phyloP scores from a whole-genome alignment of 2,888 invertebrate genomes.

The Xestia rhomboidea region DNA sequence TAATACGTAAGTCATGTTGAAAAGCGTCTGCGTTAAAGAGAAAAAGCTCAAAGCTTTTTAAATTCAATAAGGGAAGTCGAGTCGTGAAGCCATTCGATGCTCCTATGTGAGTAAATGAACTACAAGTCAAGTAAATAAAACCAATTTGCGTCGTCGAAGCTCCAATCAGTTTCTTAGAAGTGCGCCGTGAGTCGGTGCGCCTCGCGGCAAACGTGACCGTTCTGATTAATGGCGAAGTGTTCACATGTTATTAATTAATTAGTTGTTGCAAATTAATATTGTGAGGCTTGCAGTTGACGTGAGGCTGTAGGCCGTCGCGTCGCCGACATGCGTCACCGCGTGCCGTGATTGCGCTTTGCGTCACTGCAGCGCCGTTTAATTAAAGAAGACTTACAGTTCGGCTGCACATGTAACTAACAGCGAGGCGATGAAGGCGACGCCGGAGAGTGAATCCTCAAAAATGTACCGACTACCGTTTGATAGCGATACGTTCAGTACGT shows the following conservation, averaged over 20 bases:
- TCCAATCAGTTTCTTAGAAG: conserved; percentile 63
- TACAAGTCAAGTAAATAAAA: conserved; percentile 67
- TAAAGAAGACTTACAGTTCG: conserved; percentile 83
- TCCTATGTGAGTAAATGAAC: conserved; percentile 65
- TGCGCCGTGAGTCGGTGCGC: conserved; percentile 51
- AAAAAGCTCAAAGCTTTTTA: conserved; percentile 45
- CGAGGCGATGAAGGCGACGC: conserved; percentile 56
- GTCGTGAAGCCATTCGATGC: conserved; percentile 56
- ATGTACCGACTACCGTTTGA: conserved; percentile 61
- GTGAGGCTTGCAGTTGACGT: conserved; percentile 86
- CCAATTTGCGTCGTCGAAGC: conserved; percentile 66
- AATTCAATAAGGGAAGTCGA: conserved; percentile 59
- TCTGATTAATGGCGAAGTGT: conserved; percentile 83
- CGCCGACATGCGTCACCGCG: conserved; percentile 74
- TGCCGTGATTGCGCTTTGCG: conserved; percentile 71
- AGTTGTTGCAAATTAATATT: conserved; percentile 85
- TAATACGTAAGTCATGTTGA: conserved; percentile 40
- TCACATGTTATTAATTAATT: conserved; percentile 87
- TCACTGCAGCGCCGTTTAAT: conserved; percentile 81
- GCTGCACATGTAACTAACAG: conserved; percentile 68
- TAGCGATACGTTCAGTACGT: conserved; percentile 40
- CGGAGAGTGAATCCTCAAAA: conserved; percentile 71
- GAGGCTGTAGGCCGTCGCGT: conserved; percentile 71
- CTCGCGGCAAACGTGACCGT: conserved; percentile 72
- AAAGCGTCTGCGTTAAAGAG: conserved; percentile 19